These are phyloP conservation scores for Lota lota DNA, from an alignment of 2,113 vertebrate genomes.

Conservation along the genomic window DNA sequence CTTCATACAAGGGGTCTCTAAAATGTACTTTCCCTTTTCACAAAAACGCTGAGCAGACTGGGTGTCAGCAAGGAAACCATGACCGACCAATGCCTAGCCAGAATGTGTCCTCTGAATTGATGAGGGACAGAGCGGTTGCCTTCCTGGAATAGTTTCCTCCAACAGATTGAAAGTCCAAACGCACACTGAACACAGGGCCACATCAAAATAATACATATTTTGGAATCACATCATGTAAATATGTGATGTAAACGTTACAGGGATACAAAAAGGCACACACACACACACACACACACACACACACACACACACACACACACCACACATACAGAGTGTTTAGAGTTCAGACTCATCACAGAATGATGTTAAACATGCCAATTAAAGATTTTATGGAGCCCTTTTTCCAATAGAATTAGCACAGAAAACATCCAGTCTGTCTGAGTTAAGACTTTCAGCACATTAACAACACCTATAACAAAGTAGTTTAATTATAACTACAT, in stretches of 20 bases:
- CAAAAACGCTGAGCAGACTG: conserved; percentile 35
- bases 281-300: not conserved
- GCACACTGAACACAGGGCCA: not conserved
- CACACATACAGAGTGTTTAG: conserved; percentile 58
- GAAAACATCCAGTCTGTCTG: conserved; percentile 16
- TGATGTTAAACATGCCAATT: conserved; percentile 65
- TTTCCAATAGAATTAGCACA: conserved; percentile 36
- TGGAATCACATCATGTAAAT: no score
- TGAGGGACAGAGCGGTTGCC: not conserved
- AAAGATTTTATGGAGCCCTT: conserved; percentile 59
- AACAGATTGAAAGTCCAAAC: not conserved
- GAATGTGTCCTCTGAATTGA: conserved; percentile 21
- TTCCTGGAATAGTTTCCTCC: no score
- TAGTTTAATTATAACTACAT: conserved; percentile 11
- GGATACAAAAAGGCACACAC: conserved; percentile 14
- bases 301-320: conserved; percentile 17
- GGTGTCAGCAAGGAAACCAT: conserved; percentile 30
- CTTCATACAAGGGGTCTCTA: conserved; percentile 35
- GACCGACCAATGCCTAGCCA: conserved; percentile 4
- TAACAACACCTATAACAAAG: conserved; percentile 12
- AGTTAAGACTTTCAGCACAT: conserved; percentile 33
- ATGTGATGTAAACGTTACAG: not conserved
- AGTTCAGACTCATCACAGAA: conserved; percentile 55
- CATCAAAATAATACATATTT: no score
- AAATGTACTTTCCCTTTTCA: conserved; percentile 49